These are phyloP conservation scores for Botrylloides violaceus DNA, from an alignment of 23 tunicate species.

Conservation along the genomic window DNA sequence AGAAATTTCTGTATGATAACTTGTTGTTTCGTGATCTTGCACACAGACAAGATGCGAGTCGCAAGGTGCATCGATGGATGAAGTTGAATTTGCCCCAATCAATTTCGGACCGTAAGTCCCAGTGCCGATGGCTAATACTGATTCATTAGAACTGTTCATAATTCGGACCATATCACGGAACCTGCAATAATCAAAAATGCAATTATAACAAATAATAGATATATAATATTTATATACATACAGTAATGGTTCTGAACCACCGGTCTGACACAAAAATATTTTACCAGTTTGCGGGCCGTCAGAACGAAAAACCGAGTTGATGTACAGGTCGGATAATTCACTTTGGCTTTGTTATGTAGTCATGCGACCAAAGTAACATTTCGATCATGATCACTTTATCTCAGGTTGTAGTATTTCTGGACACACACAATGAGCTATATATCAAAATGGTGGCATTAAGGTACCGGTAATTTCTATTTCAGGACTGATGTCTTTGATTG, in stretches of 20 bases:
- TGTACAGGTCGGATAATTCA: no score
- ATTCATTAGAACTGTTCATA: slow-evolving; percentile 87
- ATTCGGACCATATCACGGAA: slow-evolving; percentile 60
- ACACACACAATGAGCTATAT: no score
- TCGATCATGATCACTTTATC: no score
- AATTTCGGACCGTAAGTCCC: slow-evolving; percentile 37
- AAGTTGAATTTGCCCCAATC: slow-evolving; percentile 8
- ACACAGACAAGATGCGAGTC: slow-evolving; percentile 59
- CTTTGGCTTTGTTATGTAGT: no score
- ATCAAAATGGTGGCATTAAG: no score
- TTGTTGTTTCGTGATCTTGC: slow-evolving; percentile 32
- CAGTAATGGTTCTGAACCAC: neutral
- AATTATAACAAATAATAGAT: neutral
- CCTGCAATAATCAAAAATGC: slow-evolving; percentile 11
- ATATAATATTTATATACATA: neutral
- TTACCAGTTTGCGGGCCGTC: no score
- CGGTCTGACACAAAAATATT: neutral
- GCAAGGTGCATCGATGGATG: neutral
- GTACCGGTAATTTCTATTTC: no score
- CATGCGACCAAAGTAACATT: no score
- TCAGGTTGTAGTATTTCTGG: no score
- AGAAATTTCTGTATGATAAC: slow-evolving; percentile 42
- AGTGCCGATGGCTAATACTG: slow-evolving; percentile 72
- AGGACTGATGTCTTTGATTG: no score
- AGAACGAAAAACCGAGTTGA: no score